These are phyloP conservation scores for Staurois parvus DNA, from an alignment of 2,797 vertebrate genomes.

Conservation along the genomic window DNA sequence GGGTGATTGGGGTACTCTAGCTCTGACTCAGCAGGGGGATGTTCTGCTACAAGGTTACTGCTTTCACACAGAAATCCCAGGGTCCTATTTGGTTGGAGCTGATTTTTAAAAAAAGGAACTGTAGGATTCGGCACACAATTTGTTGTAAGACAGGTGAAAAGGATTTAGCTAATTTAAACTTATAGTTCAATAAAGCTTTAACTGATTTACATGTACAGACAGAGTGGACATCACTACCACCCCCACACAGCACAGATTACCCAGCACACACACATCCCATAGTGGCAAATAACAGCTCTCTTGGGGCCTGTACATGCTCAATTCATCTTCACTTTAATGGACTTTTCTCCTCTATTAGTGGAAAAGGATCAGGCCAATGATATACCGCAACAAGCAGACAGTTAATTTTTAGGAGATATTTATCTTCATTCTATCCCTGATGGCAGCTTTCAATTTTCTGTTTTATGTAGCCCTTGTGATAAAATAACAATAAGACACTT, in stretches of 20 bases:
- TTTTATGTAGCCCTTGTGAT: constrained; percentile 39
- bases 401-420: constrained; percentile 57
- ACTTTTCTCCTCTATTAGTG: constrained; percentile 63
- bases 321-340: constrained; percentile 4
- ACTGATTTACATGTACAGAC: neutral
- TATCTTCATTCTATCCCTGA: constrained; percentile 53
- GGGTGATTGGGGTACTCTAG: too few species aligned
- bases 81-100: too few species aligned
- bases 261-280: neutral
- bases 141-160: too few species aligned
- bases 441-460: constrained; percentile 64
- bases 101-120: too few species aligned
- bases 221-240: neutral
- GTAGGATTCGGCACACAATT: too few species aligned
- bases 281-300: neutral
- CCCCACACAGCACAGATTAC: neutral
- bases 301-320: neutral
- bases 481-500: constrained; percentile 33
- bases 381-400: constrained; percentile 40
- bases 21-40: too few species aligned
- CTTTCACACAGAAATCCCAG: too few species aligned
- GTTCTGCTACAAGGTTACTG: too few species aligned
- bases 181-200: too few species aligned
- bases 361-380: constrained; percentile 59
- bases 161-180: too few species aligned